A percentile compares a stretch with the other conserved stretches of the same genome.
Evolutionary conservation across 1,140 invertebrate genomes (phyloP).

Genomic region (Tetramorium simillimum): DNA sequence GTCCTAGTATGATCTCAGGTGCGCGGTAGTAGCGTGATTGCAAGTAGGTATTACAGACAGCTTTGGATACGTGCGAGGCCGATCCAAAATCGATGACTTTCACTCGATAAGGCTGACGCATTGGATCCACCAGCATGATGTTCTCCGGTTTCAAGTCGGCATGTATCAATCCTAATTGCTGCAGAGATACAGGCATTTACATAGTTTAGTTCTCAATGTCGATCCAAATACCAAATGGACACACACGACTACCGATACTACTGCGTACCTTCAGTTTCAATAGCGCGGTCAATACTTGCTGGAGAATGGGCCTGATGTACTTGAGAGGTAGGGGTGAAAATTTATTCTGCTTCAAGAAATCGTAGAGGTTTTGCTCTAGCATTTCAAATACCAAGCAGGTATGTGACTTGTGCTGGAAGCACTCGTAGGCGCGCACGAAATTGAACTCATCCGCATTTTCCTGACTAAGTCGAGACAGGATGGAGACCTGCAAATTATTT

Average conservation of each 20-base stretch:
- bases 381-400: constrained; percentile 99
- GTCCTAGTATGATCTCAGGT: constrained; percentile 98
- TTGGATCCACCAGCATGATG: constrained; percentile 99
- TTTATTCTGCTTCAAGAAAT: constrained; percentile 99
- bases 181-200: constrained; percentile 73
- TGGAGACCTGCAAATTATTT: constrained; percentile 90
- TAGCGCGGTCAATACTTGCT: constrained; percentile 99
- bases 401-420: constrained; percentile 99
- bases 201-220: neutral
- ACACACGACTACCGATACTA: neutral
- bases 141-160: constrained; percentile 99
- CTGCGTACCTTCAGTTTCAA: constrained; percentile 95
- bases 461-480: constrained; percentile 98
- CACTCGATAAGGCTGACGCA: constrained; percentile 97
- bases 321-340: constrained; percentile 99
- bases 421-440: constrained; percentile 99
- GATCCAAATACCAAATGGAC: too few species aligned
- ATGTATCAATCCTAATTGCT: constrained; percentile 99
- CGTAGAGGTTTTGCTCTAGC: constrained; percentile 99
- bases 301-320: constrained; percentile 99
- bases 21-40: constrained; percentile 99
- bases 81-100: constrained; percentile 99
- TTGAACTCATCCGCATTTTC: constrained; percentile 99
- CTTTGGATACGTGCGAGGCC: constrained; percentile 99
- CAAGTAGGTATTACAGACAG: constrained; percentile 99